Evolutionary conservation across 1,140 invertebrate genomes (phyloP), one percentile per base, ranked within the genome.

Genomic region (Ylistrum balloti): DNA sequence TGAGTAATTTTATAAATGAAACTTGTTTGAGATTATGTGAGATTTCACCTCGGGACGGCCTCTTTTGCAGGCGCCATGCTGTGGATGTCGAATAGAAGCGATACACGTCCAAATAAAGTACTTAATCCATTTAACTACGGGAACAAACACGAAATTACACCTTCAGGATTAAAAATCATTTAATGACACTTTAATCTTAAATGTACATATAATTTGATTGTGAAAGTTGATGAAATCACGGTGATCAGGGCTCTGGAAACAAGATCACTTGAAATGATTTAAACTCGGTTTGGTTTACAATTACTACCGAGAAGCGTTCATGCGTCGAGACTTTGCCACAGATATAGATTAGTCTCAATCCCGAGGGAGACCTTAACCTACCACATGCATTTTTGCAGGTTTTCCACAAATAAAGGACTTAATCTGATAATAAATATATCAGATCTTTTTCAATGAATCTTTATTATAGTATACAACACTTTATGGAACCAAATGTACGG

Each of bases 1-100:
- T 74, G 56, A 74, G 56, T 74, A 74, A 74, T 74, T 74, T 74
- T 74, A 74, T 74, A 74, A 74, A 74, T 74, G 56, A 74, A 74
- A 74, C 56, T 74, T 74, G 56, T 9, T 74, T n/a, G 56, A 74
- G n/a, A 74, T 74, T 74, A 28, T 74, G n/a, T 74, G 22, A 74
- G 56, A 28, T n/a, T 74, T 74, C 56, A 74, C n/a, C 56, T 74
- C 56, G n/a, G 22, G 56, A 74, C n/a, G 56, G 56, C 2, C 22
- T n/a, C 22, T 13, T 74, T 5, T 28, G 22, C 22, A 74, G 22
- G 22, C 56, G 5, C 2, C 22, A n/a, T 28, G 22, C 56, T 74
- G 56, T 74, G 15, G 56, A n/a, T 3, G 2, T 7, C 56, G 28
- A 74, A 74, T 38, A 74, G 9, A 74, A 5, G 56, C 22, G n/a